Evolutionary conservation across 2,888 invertebrate species (phyloP).

Genomic region (Andrena trimmerana): DNA sequence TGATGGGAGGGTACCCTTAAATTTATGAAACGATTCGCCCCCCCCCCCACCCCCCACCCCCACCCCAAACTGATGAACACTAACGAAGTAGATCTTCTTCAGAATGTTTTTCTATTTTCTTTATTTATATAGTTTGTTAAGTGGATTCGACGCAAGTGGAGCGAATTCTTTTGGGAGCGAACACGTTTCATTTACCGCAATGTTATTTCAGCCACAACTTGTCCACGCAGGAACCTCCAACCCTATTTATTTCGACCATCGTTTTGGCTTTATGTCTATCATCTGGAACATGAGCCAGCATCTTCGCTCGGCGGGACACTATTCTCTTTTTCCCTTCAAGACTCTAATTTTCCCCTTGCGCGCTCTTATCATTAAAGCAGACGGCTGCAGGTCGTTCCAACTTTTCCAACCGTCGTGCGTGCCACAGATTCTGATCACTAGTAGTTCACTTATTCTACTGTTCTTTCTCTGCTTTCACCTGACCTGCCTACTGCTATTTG

Average conservation of each 20-base stretch:
- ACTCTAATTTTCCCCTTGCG: slow-evolving; percentile 12
- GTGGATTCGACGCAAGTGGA: background rate
- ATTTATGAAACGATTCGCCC: too few species aligned
- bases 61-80: too few species aligned
- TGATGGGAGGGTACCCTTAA: too few species aligned
- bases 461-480: background rate
- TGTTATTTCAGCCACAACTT: slow-evolving; percentile 13
- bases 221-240: background rate
- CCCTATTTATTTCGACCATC: slow-evolving; percentile 23
- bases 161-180: background rate
- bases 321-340: background rate
- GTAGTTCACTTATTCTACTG: background rate
- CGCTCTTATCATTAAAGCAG: slow-evolving; percentile 34
- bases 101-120: too few species aligned
- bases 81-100: too few species aligned
- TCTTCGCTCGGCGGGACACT: background rate
- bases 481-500: too few species aligned
- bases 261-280: slow-evolving; percentile 37
- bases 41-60: too few species aligned
- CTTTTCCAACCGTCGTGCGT: background rate
- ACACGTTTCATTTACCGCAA: slow-evolving; percentile 13
- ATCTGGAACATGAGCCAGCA: slow-evolving; percentile 36
- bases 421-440: background rate
- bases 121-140: background rate
- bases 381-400: background rate